phyloP scores from a whole-genome alignment of 2,113 vertebrate genomes.

The Xiphias gladius region DNA sequence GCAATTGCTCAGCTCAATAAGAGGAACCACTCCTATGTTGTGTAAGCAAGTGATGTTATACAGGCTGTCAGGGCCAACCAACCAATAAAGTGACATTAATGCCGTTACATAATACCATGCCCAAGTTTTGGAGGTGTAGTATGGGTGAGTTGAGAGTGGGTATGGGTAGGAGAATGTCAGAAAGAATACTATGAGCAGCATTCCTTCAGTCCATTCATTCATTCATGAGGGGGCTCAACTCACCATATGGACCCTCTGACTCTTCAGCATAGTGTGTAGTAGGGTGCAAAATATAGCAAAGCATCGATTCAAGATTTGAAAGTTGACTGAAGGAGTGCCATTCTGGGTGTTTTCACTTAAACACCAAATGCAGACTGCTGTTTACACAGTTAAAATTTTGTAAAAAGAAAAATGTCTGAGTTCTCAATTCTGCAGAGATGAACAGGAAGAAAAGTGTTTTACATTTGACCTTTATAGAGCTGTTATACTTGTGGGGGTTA shows the following conservation, averaged over 20 bases:
- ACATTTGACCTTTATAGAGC: not conserved
- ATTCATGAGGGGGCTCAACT: conserved; percentile 54
- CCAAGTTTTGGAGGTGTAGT: conserved; percentile 12
- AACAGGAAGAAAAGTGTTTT: not conserved
- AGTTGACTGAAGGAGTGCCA: not conserved
- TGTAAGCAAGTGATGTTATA: conserved; percentile 68
- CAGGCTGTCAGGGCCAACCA: conserved; percentile 59
- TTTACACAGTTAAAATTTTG: not conserved
- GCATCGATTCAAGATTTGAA: not conserved
- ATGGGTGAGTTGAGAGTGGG: conserved; percentile 5
- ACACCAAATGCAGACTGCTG: not conserved
- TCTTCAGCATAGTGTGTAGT: conserved; percentile 25
- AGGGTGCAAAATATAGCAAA: conserved; percentile 2
- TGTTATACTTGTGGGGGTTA: not conserved
- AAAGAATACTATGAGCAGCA: conserved; percentile 64
- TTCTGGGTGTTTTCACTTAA: conserved; percentile 10
- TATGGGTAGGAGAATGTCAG: conserved; percentile 38
- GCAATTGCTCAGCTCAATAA: conserved; percentile 58
- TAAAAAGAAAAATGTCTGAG: not conserved
- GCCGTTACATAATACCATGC: conserved; percentile 38
- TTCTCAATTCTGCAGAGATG: conserved; percentile 8
- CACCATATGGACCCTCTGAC: conserved; percentile 63
- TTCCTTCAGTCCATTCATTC: conserved; percentile 74
- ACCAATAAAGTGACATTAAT: conserved; percentile 39
- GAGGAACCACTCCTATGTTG: conserved; percentile 45